A percentile compares a stretch with the other conserved stretches of the same genome.
Conservation (phyloP, 1,140 invertebrate genomes). For the Tetramorium parvispinum region DNA sequence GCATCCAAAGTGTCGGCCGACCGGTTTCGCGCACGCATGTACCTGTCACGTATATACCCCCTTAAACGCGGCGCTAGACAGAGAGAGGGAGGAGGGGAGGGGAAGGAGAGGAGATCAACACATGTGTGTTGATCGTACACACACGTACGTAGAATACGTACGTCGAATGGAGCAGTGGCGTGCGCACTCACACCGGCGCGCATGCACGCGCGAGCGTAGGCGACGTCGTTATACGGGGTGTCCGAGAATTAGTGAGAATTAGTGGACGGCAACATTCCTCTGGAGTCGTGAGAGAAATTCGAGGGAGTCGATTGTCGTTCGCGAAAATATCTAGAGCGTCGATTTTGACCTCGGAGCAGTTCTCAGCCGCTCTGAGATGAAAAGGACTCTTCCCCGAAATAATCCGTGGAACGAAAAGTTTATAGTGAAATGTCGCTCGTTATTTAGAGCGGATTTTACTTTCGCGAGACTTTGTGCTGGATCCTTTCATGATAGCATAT, state of each 20-base stretch:
- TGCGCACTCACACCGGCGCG: conserved; percentile 19
- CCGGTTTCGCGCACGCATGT: conserved; percentile 63
- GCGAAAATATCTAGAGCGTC: background rate
- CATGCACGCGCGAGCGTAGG: conserved; percentile 36
- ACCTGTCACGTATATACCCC: conserved; percentile 61
- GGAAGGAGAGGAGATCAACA: background rate
- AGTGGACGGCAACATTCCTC: background rate
- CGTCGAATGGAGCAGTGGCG: conserved; percentile 41
- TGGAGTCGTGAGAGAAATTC: background rate
- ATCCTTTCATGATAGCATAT: background rate
- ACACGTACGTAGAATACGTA: background rate
- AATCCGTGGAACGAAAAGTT: background rate
- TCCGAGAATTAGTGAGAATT: background rate
- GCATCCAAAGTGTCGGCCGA: conserved; percentile 56
- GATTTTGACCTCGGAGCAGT: background rate
- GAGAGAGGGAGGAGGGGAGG: background rate
- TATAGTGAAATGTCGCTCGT: background rate
- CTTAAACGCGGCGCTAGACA: conserved; percentile 16
- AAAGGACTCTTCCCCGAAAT: background rate
- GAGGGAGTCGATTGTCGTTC: background rate
- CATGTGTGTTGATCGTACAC: conserved; percentile 5
- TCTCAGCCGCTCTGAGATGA: background rate
- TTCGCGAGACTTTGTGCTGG: background rate
- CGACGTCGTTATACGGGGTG: conserved; percentile 42
- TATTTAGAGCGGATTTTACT: background rate